phyloP scores from a whole-genome alignment of 2,888 invertebrate species.

The Endomychus coccineus region DNA sequence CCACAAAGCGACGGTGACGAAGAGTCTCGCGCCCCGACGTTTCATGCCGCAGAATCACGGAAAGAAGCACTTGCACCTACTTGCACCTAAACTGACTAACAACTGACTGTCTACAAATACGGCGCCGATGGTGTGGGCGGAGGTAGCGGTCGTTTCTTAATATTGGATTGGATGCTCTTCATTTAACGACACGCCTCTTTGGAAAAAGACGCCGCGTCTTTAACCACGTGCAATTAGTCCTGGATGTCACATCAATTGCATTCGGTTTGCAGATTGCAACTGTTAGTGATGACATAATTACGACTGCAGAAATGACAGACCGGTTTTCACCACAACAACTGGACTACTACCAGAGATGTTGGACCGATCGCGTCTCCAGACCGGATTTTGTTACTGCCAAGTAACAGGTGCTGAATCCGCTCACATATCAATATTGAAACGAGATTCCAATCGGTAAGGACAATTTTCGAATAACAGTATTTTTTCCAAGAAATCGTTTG shows the following conservation, averaged over 20 bases:
- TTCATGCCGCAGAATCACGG: slow-evolving; percentile 35
- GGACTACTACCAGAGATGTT: slow-evolving; percentile 5
- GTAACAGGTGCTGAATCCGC: too few species aligned
- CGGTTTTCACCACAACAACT: slow-evolving; percentile 7
- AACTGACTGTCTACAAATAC: slow-evolving; percentile 23
- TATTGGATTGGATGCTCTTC: slow-evolving; percentile 24
- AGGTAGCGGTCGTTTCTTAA: slow-evolving; percentile 4
- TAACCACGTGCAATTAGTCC: slow-evolving; percentile 11
- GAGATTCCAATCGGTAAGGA: too few species aligned
- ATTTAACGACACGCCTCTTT: slow-evolving; percentile 25
- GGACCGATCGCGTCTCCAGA: slow-evolving; percentile 10
- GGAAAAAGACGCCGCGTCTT: slow-evolving; percentile 13
- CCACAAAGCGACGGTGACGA: slow-evolving; percentile 37
- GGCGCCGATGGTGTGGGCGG: slow-evolving; percentile 25
- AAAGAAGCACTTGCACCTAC: slow-evolving; percentile 27
- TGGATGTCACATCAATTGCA: slow-evolving; percentile 7
- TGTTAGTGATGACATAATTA: slow-evolving; percentile 15
- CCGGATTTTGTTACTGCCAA: too few species aligned
- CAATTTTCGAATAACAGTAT: too few species aligned
- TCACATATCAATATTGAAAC: too few species aligned
- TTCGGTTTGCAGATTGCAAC: slow-evolving; percentile 3
- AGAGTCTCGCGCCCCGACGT: slow-evolving; percentile 38
- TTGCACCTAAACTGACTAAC: slow-evolving; percentile 27
- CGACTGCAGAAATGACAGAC: background rate
- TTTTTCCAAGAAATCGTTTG: too few species aligned